These are phyloP conservation scores for Dendrocopos noguchii DNA, from an alignment of 2,113 vertebrate species.

Conservation along the genomic window DNA sequence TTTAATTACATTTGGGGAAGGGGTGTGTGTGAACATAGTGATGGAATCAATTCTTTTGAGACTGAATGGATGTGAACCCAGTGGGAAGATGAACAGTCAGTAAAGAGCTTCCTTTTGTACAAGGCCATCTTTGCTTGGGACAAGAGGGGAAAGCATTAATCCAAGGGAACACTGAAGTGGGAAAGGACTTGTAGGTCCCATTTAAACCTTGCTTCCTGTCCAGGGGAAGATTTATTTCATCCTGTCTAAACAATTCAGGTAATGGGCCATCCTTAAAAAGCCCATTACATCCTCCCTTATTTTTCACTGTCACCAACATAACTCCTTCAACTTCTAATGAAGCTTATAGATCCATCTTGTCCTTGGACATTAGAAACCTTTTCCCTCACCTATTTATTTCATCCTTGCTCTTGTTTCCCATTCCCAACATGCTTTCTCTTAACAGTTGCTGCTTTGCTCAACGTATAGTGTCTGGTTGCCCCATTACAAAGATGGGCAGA, in stretches of 20 bases:
- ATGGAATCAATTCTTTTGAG: neutral
- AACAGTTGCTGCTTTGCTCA: neutral
- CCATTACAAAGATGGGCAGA: accelerated
- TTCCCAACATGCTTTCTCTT: neutral
- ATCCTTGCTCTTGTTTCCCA: neutral
- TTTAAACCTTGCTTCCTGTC: neutral
- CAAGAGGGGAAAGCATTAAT: neutral
- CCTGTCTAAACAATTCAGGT: neutral
- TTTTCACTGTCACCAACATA: neutral
- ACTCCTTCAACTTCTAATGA: neutral
- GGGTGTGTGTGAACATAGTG: neutral
- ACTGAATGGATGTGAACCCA: neutral
- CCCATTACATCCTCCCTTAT: neutral
- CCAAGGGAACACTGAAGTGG: neutral
- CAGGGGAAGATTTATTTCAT: neutral
- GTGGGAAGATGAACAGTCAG: neutral
- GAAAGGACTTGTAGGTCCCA: neutral
- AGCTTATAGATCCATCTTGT: neutral
- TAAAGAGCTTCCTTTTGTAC: neutral
- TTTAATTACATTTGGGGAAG: neutral
- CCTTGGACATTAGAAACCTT: neutral
- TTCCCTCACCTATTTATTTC: neutral
- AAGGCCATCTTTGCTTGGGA: neutral
- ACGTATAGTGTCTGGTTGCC: neutral
- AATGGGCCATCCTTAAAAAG: neutral